phyloP scores from a whole-genome alignment of 1,140 invertebrate species.

The Asobara japonica region DNA sequence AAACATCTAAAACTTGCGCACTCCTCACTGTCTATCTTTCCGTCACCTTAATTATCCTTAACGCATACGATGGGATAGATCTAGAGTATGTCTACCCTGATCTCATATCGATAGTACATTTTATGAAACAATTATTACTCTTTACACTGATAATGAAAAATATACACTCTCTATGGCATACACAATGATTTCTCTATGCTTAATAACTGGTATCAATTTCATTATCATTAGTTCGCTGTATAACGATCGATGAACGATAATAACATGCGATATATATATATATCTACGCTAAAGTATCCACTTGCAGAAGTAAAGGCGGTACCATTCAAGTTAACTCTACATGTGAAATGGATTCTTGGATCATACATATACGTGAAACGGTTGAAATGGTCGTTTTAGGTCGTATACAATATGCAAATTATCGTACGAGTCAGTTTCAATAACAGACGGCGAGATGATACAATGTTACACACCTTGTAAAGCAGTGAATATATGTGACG shows the following conservation, averaged over 20 bases:
- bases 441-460: constrained; percentile 8
- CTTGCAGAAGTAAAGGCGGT: neutral
- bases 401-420: constrained; percentile 15
- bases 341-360: constrained; percentile 10
- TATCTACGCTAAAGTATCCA: constrained; percentile 6
- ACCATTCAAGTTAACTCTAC: neutral
- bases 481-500: neutral
- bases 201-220: neutral
- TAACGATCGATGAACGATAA: constrained; percentile 1
- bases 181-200: neutral
- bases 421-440: constrained; percentile 15
- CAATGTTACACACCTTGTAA: neutral
- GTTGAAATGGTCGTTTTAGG: constrained; percentile 10
- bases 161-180: neutral
- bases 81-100: neutral
- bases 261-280: constrained; percentile 2
- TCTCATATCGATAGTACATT: neutral
- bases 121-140: neutral
- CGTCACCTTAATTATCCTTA: too few relatives aligned
- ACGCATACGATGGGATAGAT: too few relatives aligned
- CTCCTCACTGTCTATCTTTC: too few relatives aligned
- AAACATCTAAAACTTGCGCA: too few relatives aligned
- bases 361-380: neutral
- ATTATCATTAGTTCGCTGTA: neutral
- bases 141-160: neutral